Conservation (phyloP, 2,888 invertebrate species). For the Deilephila porcellus region DNA sequence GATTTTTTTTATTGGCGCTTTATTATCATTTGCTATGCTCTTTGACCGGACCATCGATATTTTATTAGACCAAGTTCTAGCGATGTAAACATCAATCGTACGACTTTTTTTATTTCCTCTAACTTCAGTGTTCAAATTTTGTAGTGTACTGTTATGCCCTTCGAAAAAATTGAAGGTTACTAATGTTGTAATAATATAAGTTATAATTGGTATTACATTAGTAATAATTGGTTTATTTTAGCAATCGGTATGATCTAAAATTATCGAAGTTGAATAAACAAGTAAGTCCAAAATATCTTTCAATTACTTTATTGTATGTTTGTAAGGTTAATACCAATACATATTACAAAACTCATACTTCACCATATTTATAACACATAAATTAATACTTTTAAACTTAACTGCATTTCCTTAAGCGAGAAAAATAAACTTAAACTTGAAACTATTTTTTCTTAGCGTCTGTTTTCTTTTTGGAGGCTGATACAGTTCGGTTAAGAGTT, state of each 20-base stretch:
- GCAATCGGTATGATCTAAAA: no score
- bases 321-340: no score
- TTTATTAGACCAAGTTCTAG: neutral
- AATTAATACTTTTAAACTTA: neutral
- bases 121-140: no score
- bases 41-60: constrained; percentile 18
- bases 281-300: no score
- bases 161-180: no score
- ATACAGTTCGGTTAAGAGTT: constrained; percentile 51
- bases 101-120: neutral
- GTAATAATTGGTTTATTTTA: no score
- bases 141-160: no score
- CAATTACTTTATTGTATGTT: no score
- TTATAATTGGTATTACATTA: no score
- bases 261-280: no score
- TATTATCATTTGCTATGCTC: constrained; percentile 24
- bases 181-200: no score
- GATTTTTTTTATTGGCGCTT: constrained; percentile 38
- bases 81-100: constrained; percentile 4
- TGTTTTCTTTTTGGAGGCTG: constrained; percentile 64
- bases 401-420: constrained; percentile 23
- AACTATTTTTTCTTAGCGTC: constrained; percentile 59
- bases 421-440: constrained; percentile 32
- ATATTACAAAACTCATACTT: no score
- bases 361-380: neutral